Evolutionary conservation across 2,797 vertebrate species (phyloP), one percentile per base, ranked within the genome.

Genomic region (Enteromius treurensis): DNA sequence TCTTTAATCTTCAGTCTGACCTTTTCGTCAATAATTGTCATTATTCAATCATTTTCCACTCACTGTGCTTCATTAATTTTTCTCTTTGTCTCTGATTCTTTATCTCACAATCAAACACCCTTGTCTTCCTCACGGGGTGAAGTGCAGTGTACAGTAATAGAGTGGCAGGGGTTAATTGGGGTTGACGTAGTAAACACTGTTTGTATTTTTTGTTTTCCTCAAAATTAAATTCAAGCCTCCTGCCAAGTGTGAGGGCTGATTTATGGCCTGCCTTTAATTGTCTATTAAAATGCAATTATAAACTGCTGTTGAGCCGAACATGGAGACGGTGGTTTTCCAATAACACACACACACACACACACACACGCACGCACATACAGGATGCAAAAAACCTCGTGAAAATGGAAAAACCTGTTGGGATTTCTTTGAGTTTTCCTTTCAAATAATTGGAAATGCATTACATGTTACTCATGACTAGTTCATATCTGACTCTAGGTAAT

Each of bases 281-380:
- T 93, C 94, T 91, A 95, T 95, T 95, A 95, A 95, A 95, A 94
- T 82, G 89, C 91, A 95, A 95, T 95, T 95, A 95, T 89, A 92
- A 94, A 90, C 92, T 93, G 93, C 90, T 93, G 91, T 90, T 81
- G 86, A 90, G 88, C 92, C 34, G 79, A 90, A 89, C 83, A 34
- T 11, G 79, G 84, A 75, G 80, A 90, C 53, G 58, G 49, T 73
- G 86, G 83, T 86, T 81, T 64, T 82, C 73, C 85, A 82, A 89
- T 83, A 88, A 88, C 83, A 85, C 77, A 84, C 70, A 80, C 71
- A 32, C 64, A 42, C 26, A 26, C 26, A 32, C 5, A 4, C 34
- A 34, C 71, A 32, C 64, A 42, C 26, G 1, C 26, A 32, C 5
- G 0, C 34, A 34, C 53, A 78, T 51, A 80, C 21, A 84, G 62